A percentile compares a stretch with the other conserved stretches of the same genome.
Conservation (phyloP, 1,140 invertebrate genomes). For the Vollenhovia emeryi region DNA sequence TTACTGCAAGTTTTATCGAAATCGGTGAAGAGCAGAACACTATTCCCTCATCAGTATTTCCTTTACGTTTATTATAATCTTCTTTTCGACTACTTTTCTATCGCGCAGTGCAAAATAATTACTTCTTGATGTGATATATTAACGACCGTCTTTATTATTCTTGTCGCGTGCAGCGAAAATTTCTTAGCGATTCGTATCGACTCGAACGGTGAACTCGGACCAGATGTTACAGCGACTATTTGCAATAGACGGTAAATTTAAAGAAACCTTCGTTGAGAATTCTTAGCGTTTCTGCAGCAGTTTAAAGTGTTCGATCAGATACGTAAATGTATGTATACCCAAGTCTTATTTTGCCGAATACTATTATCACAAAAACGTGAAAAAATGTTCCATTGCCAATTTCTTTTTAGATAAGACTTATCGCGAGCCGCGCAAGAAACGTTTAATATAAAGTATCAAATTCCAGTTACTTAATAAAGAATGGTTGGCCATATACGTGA, state of each 20-base stretch:
- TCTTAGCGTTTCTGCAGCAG: not conserved
- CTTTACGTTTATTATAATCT: constrained; percentile 35
- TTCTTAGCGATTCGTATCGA: not conserved
- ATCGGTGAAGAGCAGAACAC: too few species aligned
- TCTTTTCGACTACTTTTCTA: not conserved
- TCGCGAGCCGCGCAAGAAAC: not conserved
- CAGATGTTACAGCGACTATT: not conserved
- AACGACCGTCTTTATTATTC: not conserved
- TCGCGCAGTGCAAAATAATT: constrained; percentile 33
- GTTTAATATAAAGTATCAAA: constrained; percentile 10
- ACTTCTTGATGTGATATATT: constrained; percentile 6
- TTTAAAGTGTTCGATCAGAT: not conserved
- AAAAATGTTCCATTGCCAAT: not conserved
- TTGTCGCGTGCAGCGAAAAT: not conserved
- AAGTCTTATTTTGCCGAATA: not conserved
- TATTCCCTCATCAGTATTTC: constrained; percentile 6
- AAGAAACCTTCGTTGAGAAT: not conserved
- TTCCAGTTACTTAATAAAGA: constrained; percentile 4
- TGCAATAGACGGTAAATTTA: not conserved
- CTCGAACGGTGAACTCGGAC: not conserved
- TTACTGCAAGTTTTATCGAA: too few species aligned
- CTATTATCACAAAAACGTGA: not conserved
- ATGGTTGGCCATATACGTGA: not conserved
- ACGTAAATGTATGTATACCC: not conserved
- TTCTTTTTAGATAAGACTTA: not conserved